Percentiles rank a stretch among this genome's conserved stretches.
Conservation (phyloP, 2,113 vertebrate genomes). For the Phycodurus eques region DNA sequence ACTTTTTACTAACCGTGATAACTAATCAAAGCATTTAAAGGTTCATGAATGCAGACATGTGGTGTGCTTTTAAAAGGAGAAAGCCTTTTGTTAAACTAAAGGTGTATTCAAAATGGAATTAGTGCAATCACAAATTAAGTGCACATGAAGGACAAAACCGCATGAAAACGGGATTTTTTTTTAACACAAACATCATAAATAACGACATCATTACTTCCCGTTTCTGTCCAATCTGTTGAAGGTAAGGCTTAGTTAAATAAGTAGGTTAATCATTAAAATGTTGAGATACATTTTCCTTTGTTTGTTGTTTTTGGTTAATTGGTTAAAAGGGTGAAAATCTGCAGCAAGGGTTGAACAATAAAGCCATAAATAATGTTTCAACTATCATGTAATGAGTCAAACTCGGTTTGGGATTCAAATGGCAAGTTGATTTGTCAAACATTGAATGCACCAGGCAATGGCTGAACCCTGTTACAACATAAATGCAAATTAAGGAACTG, state of each 20-base stretch:
- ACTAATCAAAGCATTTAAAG: conserved; percentile 23
- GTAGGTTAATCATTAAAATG: neutral
- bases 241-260: conserved; percentile 1
- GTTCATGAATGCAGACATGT: conserved; percentile 18
- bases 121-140: conserved; percentile 37
- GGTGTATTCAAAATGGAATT: conserved; percentile 29
- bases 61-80: conserved; percentile 20
- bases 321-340: neutral
- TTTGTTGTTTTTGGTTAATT: too few relatives aligned
- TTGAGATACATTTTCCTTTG: too few relatives aligned
- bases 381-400: conserved; percentile 2
- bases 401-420: conserved; percentile 1
- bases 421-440: neutral
- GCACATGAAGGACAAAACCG: conserved; percentile 30
- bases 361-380: neutral
- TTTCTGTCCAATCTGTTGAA: neutral
- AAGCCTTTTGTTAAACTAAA: conserved; percentile 18
- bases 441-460: conserved; percentile 1
- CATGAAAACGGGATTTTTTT: neutral
- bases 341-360: neutral
- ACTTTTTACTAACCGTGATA: conserved; percentile 11
- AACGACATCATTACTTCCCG: neutral
- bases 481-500: neutral
- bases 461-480: neutral
- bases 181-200: neutral